phyloP scores from a whole-genome alignment of 1,140 invertebrate genomes.

The Bilobella aurantiaca region DNA sequence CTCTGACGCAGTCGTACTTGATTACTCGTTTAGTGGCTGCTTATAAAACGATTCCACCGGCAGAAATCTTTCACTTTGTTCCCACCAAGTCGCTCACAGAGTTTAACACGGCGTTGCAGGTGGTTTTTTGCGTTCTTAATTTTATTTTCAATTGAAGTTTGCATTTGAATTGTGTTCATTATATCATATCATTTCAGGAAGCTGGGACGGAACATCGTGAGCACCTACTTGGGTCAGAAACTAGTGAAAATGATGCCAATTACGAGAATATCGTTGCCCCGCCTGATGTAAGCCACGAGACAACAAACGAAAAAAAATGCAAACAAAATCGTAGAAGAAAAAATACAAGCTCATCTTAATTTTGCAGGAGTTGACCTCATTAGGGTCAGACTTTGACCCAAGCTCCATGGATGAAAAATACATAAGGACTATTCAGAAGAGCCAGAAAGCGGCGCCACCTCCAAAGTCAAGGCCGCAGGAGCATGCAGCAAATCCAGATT shows the following conservation, averaged over 20 bases:
- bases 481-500: conserved; percentile 44
- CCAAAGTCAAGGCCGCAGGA: conserved; percentile 20
- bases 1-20: conserved; percentile 75
- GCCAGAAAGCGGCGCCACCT: conserved; percentile 36
- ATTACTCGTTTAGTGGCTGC: conserved; percentile 73
- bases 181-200: conserved; percentile 53
- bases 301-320: too few relatives aligned
- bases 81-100: conserved; percentile 77
- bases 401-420: conserved; percentile 51
- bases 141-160: too few relatives aligned
- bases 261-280: conserved; percentile 53
- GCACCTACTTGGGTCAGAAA: conserved; percentile 56
- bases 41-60: conserved; percentile 73
- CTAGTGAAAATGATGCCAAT: conserved; percentile 65
- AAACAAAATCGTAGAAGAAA: too few relatives aligned
- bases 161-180: neutral
- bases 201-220: conserved; percentile 60
- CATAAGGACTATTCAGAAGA: conserved; percentile 14
- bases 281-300: conserved; percentile 34
- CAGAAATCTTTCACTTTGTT: conserved; percentile 73
- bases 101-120: conserved; percentile 57
- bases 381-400: conserved; percentile 57
- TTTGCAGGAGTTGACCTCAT: conserved; percentile 49
- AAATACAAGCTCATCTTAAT: conserved; percentile 24
- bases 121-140: conserved; percentile 17